Evolutionary conservation across 2,113 vertebrate genomes (phyloP).

Genomic region (Conger conger): DNA sequence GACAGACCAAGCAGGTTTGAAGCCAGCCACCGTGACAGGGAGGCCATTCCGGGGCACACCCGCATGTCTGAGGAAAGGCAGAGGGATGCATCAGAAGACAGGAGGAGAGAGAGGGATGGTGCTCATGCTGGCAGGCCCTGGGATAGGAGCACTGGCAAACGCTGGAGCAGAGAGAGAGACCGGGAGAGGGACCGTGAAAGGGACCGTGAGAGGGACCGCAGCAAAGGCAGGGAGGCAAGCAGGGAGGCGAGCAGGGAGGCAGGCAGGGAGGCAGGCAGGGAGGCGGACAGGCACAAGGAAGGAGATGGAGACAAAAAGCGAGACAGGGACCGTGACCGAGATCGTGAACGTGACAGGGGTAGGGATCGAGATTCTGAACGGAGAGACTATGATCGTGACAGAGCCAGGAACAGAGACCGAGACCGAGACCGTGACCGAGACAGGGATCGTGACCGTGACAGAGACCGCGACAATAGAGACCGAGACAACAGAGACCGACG

Average conservation of each 20-base stretch:
- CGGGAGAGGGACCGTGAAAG: slow-evolving; percentile 52
- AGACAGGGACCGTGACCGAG: slow-evolving; percentile 56
- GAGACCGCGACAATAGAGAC: slow-evolving; percentile 12
- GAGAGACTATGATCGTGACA: slow-evolving; percentile 54
- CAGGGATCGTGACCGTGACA: slow-evolving; percentile 62
- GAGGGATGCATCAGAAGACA: slow-evolving; percentile 79
- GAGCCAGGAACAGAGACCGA: slow-evolving; percentile 71
- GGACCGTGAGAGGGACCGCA: slow-evolving; percentile 41
- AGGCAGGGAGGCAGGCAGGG: slow-evolving; percentile 47
- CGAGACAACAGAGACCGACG: slow-evolving; percentile 39
- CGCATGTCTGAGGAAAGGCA: slow-evolving; percentile 72
- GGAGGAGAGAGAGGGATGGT: slow-evolving; percentile 74
- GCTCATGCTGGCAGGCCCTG: slow-evolving; percentile 44
- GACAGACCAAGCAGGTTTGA: slow-evolving; percentile 83
- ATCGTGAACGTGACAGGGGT: slow-evolving; percentile 37
- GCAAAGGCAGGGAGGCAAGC: slow-evolving; percentile 36
- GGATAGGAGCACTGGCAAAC: slow-evolving; percentile 54
- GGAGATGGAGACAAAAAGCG: slow-evolving; percentile 56
- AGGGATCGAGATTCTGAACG: slow-evolving; percentile 74
- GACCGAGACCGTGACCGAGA: slow-evolving; percentile 68
- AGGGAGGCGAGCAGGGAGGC: slow-evolving; percentile 64
- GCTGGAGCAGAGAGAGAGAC: slow-evolving; percentile 61
- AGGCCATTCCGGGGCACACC: slow-evolving; percentile 54
- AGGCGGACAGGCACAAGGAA: slow-evolving; percentile 41
- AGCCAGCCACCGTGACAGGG: slow-evolving; percentile 72